A percentile compares a stretch with the other conserved stretches of the same genome.
These are phyloP conservation scores for Australoheros scitulus DNA, from an alignment of 2,113 vertebrate genomes.

Conservation along the genomic window DNA sequence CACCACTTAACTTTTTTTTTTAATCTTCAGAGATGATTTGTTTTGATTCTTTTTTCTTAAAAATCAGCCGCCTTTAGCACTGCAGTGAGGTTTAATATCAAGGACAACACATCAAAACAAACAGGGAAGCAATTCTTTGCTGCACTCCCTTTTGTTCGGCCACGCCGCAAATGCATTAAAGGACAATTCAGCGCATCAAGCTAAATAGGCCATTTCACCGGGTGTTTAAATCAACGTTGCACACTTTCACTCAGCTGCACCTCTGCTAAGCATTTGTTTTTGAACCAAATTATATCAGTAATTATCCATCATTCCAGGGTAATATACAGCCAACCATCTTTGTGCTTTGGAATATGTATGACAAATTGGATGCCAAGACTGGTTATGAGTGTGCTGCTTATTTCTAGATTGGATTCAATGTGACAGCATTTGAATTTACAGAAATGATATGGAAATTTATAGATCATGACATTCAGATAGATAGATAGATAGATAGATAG, in stretches of 20 bases:
- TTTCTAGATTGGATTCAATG: slow-evolving; percentile 57
- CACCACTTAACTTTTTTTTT: neutral
- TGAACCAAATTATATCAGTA: slow-evolving; percentile 63
- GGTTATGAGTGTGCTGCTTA: slow-evolving; percentile 67
- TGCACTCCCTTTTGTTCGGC: slow-evolving; percentile 7
- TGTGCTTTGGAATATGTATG: slow-evolving; percentile 60
- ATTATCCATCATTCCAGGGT: slow-evolving; percentile 65
- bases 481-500: neutral
- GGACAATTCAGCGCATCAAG: slow-evolving; percentile 39
- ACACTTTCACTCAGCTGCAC: slow-evolving; percentile 41
- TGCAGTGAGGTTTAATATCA: neutral
- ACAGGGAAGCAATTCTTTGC: slow-evolving; percentile 15
- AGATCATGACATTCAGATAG: slow-evolving; percentile 13
- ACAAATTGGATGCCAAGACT: slow-evolving; percentile 65
- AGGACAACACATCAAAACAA: neutral
- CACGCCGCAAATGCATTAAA: slow-evolving; percentile 24
- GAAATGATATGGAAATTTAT: slow-evolving; percentile 36
- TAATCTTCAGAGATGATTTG: neutral
- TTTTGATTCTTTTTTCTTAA: neutral
- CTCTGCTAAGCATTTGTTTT: slow-evolving; percentile 44
- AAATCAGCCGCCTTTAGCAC: neutral
- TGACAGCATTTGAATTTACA: slow-evolving; percentile 48
- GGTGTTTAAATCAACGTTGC: slow-evolving; percentile 47
- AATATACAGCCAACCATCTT: slow-evolving; percentile 54
- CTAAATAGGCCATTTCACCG: slow-evolving; percentile 52